These are phyloP conservation scores for Oenanthe melanoleuca DNA, from an alignment of 2,113 vertebrate genomes.

Conservation along the genomic window DNA sequence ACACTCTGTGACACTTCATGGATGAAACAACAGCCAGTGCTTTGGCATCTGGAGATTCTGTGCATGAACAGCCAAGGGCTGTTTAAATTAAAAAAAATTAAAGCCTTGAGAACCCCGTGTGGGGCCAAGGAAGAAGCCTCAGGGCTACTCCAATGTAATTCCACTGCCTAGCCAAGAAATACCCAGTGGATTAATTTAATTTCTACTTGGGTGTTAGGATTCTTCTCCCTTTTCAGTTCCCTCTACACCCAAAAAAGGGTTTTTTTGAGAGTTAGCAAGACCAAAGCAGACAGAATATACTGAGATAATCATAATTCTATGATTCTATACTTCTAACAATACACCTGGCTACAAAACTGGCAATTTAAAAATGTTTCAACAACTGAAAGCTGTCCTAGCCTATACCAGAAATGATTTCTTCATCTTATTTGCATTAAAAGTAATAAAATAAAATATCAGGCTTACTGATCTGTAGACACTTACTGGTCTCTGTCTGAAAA, in stretches of 20 bases:
- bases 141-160: background rate
- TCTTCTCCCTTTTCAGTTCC: background rate
- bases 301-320: background rate
- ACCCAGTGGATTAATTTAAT: background rate
- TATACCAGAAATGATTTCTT: background rate
- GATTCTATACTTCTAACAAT: background rate
- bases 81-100: too few species aligned
- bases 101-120: background rate
- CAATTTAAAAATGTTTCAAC: background rate
- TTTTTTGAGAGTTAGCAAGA: background rate
- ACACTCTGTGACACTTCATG: background rate
- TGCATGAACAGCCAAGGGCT: background rate
- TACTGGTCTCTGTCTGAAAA: slow-evolving; percentile 99
- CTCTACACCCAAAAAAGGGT: accelerated
- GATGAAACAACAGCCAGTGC: background rate
- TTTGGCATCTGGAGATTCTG: background rate
- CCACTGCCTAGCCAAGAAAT: background rate
- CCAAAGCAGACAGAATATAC: background rate
- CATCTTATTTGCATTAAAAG: background rate
- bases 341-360: background rate
- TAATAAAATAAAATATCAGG: background rate
- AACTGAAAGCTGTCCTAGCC: background rate
- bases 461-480: slow-evolving; percentile 68
- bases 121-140: background rate
- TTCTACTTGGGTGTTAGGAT: background rate